Evolutionary conservation across 1,140 invertebrate genomes (phyloP).

Genomic region (Lamellibrachia luymesi): DNA sequence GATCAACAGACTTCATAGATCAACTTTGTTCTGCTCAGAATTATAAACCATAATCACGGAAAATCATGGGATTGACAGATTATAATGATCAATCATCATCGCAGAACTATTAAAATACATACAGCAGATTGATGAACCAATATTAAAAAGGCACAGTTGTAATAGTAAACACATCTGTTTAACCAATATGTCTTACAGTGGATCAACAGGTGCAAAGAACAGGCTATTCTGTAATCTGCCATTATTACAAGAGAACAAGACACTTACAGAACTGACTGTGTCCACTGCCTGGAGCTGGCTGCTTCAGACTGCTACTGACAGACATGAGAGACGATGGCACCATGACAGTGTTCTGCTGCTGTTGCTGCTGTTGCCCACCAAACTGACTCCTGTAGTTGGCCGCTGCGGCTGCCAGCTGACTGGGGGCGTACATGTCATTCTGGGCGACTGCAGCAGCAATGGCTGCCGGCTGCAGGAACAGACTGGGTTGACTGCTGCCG

Average conservation of each 20-base stretch:
- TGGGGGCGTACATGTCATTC: conserved; percentile 60
- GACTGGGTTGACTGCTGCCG: conserved; percentile 43
- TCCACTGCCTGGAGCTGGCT: conserved; percentile 66
- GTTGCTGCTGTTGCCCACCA: conserved; percentile 32
- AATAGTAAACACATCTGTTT: too few species aligned
- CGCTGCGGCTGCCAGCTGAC: conserved; percentile 59
- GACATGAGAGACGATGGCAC: conserved; percentile 89
- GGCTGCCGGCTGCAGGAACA: conserved; percentile 51
- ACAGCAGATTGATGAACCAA: background rate
- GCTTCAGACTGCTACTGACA: conserved; percentile 61
- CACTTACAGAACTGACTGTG: conserved; percentile 8
- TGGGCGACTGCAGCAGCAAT: conserved; percentile 43
- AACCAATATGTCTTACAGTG: too few species aligned
- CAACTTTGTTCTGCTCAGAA: background rate
- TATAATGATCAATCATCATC: conserved; percentile 2
- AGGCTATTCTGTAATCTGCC: too few species aligned
- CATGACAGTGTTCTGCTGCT: conserved; percentile 80
- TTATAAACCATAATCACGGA: background rate
- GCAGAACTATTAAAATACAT: background rate
- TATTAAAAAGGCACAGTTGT: too few species aligned
- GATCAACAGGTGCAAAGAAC: too few species aligned
- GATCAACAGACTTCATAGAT: too few species aligned
- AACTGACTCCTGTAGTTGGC: conserved; percentile 28
- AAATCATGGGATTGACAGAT: conserved; percentile 5
- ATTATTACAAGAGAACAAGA: background rate